A percentile compares a stretch with the other conserved stretches of the same genome.
These are phyloP conservation scores for Luscinia luscinia DNA, from an alignment of 2,797 vertebrate genomes.

Conservation along the genomic window DNA sequence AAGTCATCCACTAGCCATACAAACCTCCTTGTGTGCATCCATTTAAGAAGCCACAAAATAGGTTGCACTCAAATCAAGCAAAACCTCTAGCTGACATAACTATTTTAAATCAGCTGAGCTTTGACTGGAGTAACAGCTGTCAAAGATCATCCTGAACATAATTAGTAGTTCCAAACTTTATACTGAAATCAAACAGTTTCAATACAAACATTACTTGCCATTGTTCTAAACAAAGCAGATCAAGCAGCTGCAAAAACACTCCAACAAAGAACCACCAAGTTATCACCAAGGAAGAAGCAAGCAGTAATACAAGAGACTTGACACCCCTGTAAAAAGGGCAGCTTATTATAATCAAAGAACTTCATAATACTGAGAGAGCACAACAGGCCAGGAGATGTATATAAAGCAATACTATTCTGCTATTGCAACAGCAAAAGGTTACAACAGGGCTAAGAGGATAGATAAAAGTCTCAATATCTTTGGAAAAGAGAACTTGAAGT, in stretches of 20 bases:
- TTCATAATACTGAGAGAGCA: not conserved
- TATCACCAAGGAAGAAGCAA: not conserved
- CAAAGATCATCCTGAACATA: not conserved
- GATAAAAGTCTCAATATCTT: not conserved
- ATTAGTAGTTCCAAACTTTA: not conserved
- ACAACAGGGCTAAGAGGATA: not conserved
- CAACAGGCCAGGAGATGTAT: not conserved
- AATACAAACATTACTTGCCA: not conserved
- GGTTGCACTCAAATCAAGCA: not conserved
- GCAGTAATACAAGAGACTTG: not conserved
- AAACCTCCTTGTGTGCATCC: not conserved
- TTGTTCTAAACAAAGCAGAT: not conserved
- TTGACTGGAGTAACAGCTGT: not conserved
- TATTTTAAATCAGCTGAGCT: conserved; percentile 2
- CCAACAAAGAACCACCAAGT: not conserved
- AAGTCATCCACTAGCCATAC: conserved; percentile 18
- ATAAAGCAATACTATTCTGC: not conserved
- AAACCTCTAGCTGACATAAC: not conserved
- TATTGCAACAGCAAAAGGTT: not conserved
- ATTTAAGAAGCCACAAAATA: conserved; percentile 23
- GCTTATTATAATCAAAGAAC: not conserved
- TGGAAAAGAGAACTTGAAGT: not conserved
- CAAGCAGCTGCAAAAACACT: not conserved
- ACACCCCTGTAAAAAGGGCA: not conserved
- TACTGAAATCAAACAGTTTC: not conserved